These are phyloP conservation scores for Tragelaphus scriptus DNA, from an alignment of 2,113 vertebrate genomes.

Conservation along the genomic window DNA sequence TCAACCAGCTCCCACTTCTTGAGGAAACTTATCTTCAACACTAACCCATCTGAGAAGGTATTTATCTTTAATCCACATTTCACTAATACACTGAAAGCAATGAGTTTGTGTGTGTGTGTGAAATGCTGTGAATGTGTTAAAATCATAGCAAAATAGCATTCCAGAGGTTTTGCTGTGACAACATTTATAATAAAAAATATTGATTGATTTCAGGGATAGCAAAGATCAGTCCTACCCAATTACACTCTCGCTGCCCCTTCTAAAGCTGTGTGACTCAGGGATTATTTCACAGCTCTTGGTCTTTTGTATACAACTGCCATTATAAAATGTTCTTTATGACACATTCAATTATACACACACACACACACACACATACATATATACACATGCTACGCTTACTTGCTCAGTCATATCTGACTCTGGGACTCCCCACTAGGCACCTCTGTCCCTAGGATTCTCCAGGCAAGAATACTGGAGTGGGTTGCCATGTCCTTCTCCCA, in stretches of 20 bases:
- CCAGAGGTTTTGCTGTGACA: background rate
- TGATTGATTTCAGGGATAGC: conserved; percentile 60
- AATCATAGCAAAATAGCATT: background rate
- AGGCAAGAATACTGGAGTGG: background rate
- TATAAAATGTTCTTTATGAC: background rate
- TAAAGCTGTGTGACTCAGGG: background rate
- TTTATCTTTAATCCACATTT: background rate
- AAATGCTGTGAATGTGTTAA: background rate
- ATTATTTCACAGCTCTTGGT: conserved; percentile 44
- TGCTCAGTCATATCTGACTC: background rate
- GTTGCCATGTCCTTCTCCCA: background rate
- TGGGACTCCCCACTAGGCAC: background rate
- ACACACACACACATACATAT: background rate
- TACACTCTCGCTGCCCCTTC: conserved; percentile 52
- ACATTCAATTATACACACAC: background rate
- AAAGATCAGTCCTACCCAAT: conserved; percentile 72
- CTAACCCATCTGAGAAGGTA: background rate
- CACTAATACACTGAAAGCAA: background rate
- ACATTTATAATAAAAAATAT: conserved; percentile 64
- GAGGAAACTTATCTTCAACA: background rate
- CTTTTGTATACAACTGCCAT: background rate
- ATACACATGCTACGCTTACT: background rate
- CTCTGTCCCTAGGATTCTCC: background rate
- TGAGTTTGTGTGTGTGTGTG: background rate
- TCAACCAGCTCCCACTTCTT: background rate